These are phyloP conservation scores for Enteromius anoplus DNA, from an alignment of 2,797 vertebrate species.

Conservation along the genomic window DNA sequence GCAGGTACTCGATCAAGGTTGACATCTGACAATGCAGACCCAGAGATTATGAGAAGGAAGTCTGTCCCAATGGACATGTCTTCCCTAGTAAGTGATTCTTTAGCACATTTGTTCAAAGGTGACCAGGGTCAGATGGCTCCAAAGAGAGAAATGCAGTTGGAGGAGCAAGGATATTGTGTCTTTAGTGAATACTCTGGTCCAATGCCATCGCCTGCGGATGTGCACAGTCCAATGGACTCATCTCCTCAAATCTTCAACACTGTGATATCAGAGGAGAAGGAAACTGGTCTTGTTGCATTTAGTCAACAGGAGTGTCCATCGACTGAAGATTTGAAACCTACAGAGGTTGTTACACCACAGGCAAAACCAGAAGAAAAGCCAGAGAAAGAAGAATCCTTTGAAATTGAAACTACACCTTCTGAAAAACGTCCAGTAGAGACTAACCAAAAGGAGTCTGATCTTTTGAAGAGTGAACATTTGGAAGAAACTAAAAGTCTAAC, in stretches of 20 bases:
- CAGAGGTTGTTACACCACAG: constrained; percentile 29
- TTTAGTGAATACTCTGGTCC: constrained; percentile 98
- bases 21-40: constrained; percentile 87
- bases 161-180: constrained; percentile 97
- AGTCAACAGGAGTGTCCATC: constrained; percentile 54
- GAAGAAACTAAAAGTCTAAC: constrained; percentile 52
- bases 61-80: constrained; percentile 79
- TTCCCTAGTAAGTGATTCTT: constrained; percentile 70
- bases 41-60: constrained; percentile 83
- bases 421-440: constrained; percentile 20
- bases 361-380: constrained; percentile 61
- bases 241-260: constrained; percentile 74
- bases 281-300: constrained; percentile 71
- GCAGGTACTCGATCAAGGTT: constrained; percentile 89
- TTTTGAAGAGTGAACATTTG: constrained; percentile 21
- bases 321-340: constrained; percentile 35
- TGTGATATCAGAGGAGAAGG: constrained; percentile 76
- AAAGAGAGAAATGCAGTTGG: constrained; percentile 89
- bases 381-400: constrained; percentile 58
- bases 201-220: constrained; percentile 91
- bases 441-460: constrained; percentile 24
- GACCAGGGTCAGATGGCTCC: constrained; percentile 71
- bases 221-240: constrained; percentile 78
- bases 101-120: constrained; percentile 73
- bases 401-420: constrained; percentile 61